Evolutionary conservation across 2,888 invertebrate genomes (phyloP).

Genomic region (Uropetala carovei): DNA sequence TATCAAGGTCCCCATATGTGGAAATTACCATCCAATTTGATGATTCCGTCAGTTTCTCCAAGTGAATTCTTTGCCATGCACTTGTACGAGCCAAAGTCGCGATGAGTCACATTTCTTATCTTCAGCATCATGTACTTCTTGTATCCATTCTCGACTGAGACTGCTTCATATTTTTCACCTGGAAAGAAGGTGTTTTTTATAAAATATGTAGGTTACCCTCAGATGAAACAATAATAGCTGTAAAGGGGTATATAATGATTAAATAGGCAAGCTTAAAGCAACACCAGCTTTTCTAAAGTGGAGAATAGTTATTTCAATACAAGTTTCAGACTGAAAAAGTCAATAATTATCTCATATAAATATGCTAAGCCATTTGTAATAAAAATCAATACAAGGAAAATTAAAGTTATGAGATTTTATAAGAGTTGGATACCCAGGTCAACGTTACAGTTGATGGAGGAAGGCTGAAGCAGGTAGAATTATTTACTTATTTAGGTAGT

Average conservation of each 20-base stretch:
- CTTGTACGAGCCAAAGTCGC: constrained; percentile 92
- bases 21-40: constrained; percentile 88
- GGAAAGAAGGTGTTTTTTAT: constrained; percentile 70
- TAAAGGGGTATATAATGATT: neutral
- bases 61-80: constrained; percentile 95
- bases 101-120: constrained; percentile 86
- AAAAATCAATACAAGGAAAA: too few relatives aligned
- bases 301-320: too few relatives aligned
- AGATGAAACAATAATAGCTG: neutral
- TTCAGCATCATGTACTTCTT: constrained; percentile 94
- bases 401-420: too few relatives aligned
- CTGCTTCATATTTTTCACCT: constrained; percentile 93
- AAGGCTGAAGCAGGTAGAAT: too few relatives aligned
- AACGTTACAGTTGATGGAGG: too few relatives aligned
- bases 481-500: too few relatives aligned
- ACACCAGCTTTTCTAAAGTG: too few relatives aligned
- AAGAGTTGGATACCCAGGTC: too few relatives aligned
- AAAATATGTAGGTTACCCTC: neutral
- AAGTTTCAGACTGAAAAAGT: too few relatives aligned
- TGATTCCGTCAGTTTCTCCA: constrained; percentile 92
- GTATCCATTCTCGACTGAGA: constrained; percentile 89
- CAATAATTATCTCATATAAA: too few relatives aligned
- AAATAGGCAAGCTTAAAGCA: neutral
- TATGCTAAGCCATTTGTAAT: too few relatives aligned
- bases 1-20: neutral